Evolutionary conservation across 2,888 invertebrate species (phyloP).

Genomic region (Neoascia interrupta): DNA sequence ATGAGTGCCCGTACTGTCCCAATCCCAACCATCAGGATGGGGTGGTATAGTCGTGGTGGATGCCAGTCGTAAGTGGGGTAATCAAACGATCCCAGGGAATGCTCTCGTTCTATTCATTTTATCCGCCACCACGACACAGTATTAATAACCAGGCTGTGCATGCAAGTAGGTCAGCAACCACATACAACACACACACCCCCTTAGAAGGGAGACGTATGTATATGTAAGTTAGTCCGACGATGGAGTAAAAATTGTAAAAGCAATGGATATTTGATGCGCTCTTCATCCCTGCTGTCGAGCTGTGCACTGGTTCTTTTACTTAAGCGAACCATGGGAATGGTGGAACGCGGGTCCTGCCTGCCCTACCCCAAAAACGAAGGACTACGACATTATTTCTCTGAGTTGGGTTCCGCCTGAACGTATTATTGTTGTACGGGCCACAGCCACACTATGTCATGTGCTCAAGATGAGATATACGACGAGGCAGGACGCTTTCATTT

Average conservation of each 20-base stretch:
- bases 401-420: conserved; percentile 33
- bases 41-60: background rate
- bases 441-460: conserved; percentile 19
- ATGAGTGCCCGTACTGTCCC: conserved; percentile 16
- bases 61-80: conserved; percentile 58
- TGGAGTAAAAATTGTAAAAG: conserved; percentile 55
- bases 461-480: conserved; percentile 48
- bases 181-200: conserved; percentile 27
- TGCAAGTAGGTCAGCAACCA: conserved; percentile 68
- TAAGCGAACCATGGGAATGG: background rate
- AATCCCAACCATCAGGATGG: background rate
- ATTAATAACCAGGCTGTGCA: conserved; percentile 65
- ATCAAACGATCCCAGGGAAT: conserved; percentile 68
- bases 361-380: conserved; percentile 48
- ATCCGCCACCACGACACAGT: conserved; percentile 60
- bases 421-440: conserved; percentile 34
- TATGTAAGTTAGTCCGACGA: conserved; percentile 10
- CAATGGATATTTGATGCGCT: conserved; percentile 60
- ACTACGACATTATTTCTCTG: conserved; percentile 56
- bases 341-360: background rate
- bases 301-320: conserved; percentile 9
- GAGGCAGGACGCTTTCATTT: conserved; percentile 28
- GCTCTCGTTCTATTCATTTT: conserved; percentile 64
- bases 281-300: conserved; percentile 10
- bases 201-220: background rate